Evolutionary conservation across 2,888 invertebrate species (phyloP), one percentile per base, ranked within the genome.

Genomic region (Troides helena): DNA sequence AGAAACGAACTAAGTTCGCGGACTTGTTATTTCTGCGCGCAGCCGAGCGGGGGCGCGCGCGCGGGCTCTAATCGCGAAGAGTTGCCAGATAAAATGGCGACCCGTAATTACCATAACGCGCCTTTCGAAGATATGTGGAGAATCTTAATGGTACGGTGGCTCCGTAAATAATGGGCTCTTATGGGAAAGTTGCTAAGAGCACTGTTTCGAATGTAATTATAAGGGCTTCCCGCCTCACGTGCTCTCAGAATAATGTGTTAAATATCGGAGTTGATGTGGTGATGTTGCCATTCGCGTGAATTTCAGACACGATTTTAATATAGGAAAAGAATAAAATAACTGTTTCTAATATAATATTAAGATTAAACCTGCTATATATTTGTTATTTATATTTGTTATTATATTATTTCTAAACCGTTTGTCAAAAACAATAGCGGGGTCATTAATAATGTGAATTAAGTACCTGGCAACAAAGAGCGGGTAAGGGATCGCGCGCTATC

Each of bases 161-260:
- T 91, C 79, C 87, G 90, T 91, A 91, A 92, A 92, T 92, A 92
- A 92, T 92, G 90, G 92, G 87, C 91, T 92, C 91, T 91, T 92
- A 90, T 91, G 90, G 90, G 90, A 91, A 92, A 92, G 87, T 92
- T 92, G 87, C 87, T 87, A 87, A 89, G 89, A 89, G 90, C 90
- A 90, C 86, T 91, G 92, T 91, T 90, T 92, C 90, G 90, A 89
- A 87, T 89, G 89, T 92, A 91, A 91, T 91, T 92, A 90, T 89
- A 90, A 90, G 87, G 90, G 90, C 79, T 85, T 86, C 88, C 82
- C 82, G 87, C 79, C 86, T 87, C 87, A 88, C 88, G 89, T 89
- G 90, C 90, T 89, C 87, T 89, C 86, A 88, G 86, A 90, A 89
- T 90, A 90, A 91, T 90, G 89, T 88, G 87, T 83, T 84, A 86